Conservation (phyloP, 92 coral and sea anemone genomes). For the Palythoa grandis region DNA sequence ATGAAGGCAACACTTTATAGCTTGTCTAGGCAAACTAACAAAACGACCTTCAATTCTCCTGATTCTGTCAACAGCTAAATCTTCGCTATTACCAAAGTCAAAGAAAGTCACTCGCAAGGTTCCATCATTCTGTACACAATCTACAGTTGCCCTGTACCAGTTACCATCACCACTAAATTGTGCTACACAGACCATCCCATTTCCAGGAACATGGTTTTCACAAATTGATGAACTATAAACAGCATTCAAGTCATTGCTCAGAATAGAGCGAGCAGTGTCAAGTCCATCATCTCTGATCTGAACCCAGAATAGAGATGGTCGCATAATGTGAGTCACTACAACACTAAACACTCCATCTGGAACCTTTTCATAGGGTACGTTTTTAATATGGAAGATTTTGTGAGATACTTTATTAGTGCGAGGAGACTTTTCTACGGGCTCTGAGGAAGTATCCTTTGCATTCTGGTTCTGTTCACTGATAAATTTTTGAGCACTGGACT, state of each 20-base stretch:
- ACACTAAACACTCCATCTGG: slow-evolving; percentile 55
- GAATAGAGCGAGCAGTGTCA: slow-evolving; percentile 54
- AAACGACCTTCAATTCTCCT: slow-evolving; percentile 74
- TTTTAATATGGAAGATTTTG: slow-evolving; percentile 60
- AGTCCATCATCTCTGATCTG: slow-evolving; percentile 66
- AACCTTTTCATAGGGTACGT: slow-evolving; percentile 60
- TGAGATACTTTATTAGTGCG: slow-evolving; percentile 1
- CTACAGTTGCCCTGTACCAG: slow-evolving; percentile 89
- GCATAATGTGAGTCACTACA: slow-evolving; percentile 67
- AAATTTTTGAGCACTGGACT: not conserved
- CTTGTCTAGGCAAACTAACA: slow-evolving; percentile 75
- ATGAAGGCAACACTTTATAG: slow-evolving; percentile 71
- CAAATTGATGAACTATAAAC: slow-evolving; percentile 63
- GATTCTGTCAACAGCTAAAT: slow-evolving; percentile 66
- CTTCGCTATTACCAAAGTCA: slow-evolving; percentile 95
- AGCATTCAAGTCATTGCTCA: slow-evolving; percentile 51
- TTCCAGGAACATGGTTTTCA: slow-evolving; percentile 75
- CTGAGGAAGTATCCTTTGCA: not conserved
- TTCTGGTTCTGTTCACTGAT: not conserved
- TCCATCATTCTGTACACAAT: slow-evolving; percentile 75
- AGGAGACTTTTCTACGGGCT: not conserved
- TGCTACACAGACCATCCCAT: slow-evolving; percentile 85
- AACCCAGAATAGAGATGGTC: slow-evolving; percentile 83
- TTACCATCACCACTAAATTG: slow-evolving; percentile 72
- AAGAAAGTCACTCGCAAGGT: slow-evolving; percentile 76